Conservation (phyloP, 2,888 invertebrate species). For the Platycheirus albimanus region DNA sequence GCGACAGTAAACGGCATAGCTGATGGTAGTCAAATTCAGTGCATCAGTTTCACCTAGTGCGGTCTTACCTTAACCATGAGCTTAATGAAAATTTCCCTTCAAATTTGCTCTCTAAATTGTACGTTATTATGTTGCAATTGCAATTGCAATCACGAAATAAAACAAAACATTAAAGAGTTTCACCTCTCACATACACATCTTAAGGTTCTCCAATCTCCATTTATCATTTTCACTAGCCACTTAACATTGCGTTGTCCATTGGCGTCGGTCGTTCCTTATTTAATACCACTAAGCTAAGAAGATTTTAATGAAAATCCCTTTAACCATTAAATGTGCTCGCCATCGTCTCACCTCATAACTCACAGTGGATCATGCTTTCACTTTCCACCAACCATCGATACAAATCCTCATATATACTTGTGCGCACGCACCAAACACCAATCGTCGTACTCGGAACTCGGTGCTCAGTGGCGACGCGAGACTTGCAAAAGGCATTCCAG, state of each 20-base stretch:
- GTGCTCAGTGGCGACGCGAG: neutral
- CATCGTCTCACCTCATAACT: constrained; percentile 55
- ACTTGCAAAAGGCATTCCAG: constrained; percentile 37
- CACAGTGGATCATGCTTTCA: constrained; percentile 63
- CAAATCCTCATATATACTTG: constrained; percentile 39
- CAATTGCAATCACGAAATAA: neutral
- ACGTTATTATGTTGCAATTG: no score
- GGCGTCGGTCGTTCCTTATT: constrained; percentile 16
- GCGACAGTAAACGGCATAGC: no score
- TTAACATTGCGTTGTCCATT: no score
- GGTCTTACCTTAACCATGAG: no score
- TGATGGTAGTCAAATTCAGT: no score
- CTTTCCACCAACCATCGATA: constrained; percentile 53
- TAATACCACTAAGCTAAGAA: constrained; percentile 17
- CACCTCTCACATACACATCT: constrained; percentile 25
- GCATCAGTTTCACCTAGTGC: no score
- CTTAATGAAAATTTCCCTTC: no score
- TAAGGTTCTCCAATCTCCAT: constrained; percentile 14
- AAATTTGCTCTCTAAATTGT: no score
- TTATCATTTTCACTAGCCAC: constrained; percentile 47
- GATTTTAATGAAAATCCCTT: constrained; percentile 48
- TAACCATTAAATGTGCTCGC: constrained; percentile 50
- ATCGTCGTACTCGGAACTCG: neutral
- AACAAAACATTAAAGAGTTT: constrained; percentile 20
- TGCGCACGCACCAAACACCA: constrained; percentile 4